phyloP scores from a whole-genome alignment of 2,797 vertebrate genomes.

The Rhinatrema bivittatum region DNA sequence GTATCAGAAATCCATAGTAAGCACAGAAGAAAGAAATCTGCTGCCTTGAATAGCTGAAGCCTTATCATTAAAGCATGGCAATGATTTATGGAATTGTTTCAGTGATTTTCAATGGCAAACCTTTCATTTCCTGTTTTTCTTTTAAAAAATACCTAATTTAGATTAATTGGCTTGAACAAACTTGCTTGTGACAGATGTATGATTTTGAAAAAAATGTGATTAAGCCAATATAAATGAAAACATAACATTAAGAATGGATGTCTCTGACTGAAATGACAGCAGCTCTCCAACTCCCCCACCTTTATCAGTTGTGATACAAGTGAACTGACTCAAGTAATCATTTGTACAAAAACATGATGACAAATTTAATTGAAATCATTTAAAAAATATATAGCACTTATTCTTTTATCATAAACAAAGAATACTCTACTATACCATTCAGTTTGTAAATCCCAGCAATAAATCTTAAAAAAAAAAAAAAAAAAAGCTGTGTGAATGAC shows the following conservation, averaged over 20 bases:
- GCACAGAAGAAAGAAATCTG: too few relatives aligned
- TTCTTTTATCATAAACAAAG: neutral
- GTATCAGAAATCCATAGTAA: too few relatives aligned
- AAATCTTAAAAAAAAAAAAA: neutral
- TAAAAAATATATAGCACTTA: neutral
- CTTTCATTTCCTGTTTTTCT: too few relatives aligned
- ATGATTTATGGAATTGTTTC: neutral
- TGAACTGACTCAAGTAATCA: neutral
- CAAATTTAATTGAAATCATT: neutral
- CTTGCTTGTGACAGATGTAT: too few relatives aligned
- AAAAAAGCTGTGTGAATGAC: neutral
- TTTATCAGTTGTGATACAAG: neutral
- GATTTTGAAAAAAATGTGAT: too few relatives aligned
- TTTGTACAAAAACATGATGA: neutral
- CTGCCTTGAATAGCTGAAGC: too few relatives aligned
- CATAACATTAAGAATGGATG: neutral
- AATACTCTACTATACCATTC: conserved; percentile 1
- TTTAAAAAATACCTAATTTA: conserved; percentile 6
- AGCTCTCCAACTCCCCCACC: neutral
- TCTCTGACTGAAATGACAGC: neutral
- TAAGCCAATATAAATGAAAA: conserved; percentile 1
- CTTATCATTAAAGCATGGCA: neutral
- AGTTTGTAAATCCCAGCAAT: neutral
- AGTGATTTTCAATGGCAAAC: neutral
- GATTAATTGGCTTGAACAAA: neutral